Percentiles rank a stretch among this genome's conserved stretches.
These are phyloP conservation scores for Agraylea sexmaculata DNA, from an alignment of 1,140 invertebrate genomes.

Conservation along the genomic window DNA sequence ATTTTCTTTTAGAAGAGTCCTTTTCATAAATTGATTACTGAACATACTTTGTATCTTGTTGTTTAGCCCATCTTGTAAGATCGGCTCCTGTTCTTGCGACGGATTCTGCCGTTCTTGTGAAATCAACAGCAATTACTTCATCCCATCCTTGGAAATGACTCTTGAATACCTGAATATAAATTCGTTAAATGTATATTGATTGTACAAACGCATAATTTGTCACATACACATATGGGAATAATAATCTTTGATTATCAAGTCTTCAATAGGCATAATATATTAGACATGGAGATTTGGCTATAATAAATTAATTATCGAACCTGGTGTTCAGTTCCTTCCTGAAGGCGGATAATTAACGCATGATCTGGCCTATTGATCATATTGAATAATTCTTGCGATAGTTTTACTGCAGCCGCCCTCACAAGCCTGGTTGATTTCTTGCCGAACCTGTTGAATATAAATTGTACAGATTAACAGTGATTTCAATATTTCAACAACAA, in stretches of 20 bases:
- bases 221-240: slow-evolving; percentile 4
- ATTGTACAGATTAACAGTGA: too few relatives aligned
- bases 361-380: slow-evolving; percentile 84
- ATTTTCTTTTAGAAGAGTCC: too few relatives aligned
- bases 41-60: slow-evolving; percentile 73
- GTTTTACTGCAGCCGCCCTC: slow-evolving; percentile 88
- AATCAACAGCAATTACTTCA: slow-evolving; percentile 98
- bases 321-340: slow-evolving; percentile 73
- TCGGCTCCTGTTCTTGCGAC: slow-evolving; percentile 94
- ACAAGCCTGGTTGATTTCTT: slow-evolving; percentile 95
- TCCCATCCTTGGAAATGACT: slow-evolving; percentile 97
- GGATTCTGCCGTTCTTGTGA: slow-evolving; percentile 94
- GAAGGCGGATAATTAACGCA: slow-evolving; percentile 78
- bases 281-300: too few relatives aligned
- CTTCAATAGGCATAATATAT: background rate
- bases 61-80: slow-evolving; percentile 82
- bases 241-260: slow-evolving; percentile 1
- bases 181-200: background rate
- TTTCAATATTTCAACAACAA: too few relatives aligned
- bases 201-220: background rate
- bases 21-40: too few relatives aligned
- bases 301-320: slow-evolving; percentile 25
- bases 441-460: slow-evolving; percentile 63
- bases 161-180: slow-evolving; percentile 75
- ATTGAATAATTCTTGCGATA: slow-evolving; percentile 88